Evolutionary conservation across 2,888 invertebrate species (phyloP), one percentile per base, ranked within the genome.

Genomic region (Noctua comes): DNA sequence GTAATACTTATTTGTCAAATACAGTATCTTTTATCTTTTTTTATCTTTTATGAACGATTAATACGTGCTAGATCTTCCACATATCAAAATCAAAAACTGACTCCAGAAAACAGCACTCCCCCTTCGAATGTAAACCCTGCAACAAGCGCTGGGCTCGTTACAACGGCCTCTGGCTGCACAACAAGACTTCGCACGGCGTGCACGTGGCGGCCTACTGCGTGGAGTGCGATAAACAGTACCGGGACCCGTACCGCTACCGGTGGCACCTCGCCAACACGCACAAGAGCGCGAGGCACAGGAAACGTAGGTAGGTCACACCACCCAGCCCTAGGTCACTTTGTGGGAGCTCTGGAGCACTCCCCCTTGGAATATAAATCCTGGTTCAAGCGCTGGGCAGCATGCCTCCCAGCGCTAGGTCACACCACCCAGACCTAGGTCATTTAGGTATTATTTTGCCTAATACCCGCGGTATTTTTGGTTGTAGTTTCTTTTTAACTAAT

Each of bases 81-180:
- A 7, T 43, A 43, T 43, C 43, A 43, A 43, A 43, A 43, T 10
- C 6, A 43, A 10, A 43, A 43, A 43, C 7, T 43, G 10, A 1
- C 10, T 43, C 3, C 5, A 57, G 93, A 73, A 94, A 92, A 73
- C 90, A 91, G 18, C 94, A 94, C 80, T 90, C 91, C 0, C 88
- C 91, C 0, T 90, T 90, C 57, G 89, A 90, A 74, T 94, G 94
- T 73, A 86, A 83, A 18, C 77, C 79, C 0, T 94, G 94, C 76
- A 79, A 88, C 64, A 92, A 91, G 27, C 80, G 82, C 0, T 94
- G 93, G 87, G 83, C 91, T 0, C 91, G 93, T 4, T 93, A 93
- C 90, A 92, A 91, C 77, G 93, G 93, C 0, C 88, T 93, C 0
- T 94, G 93, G 93, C 80, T 93, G 0, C 94, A 94, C 79, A 93